These are phyloP conservation scores for Sebastes elongatus DNA, from an alignment of 2,797 vertebrate genomes.

Conservation along the genomic window DNA sequence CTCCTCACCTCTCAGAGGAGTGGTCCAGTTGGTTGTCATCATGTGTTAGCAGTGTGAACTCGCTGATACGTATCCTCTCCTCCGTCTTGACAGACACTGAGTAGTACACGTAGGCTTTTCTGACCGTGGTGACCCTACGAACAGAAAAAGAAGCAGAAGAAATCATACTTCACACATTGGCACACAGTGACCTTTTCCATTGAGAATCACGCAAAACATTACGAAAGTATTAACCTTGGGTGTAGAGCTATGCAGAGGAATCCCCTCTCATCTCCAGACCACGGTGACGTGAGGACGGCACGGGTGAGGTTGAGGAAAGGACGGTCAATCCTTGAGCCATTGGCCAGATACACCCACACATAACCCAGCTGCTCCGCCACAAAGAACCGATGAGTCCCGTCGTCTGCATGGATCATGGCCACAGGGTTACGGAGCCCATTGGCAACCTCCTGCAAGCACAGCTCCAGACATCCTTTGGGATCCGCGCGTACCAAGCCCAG, in stretches of 20 bases:
- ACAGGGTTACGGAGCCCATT: conserved; percentile 87
- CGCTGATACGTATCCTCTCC: conserved; percentile 86
- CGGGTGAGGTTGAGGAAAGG: conserved; percentile 87
- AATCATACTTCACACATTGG: not conserved
- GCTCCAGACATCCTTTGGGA: conserved; percentile 83
- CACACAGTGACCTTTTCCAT: not conserved
- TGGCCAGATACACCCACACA: conserved; percentile 85
- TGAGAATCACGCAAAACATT: not conserved
- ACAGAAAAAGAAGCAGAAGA: not conserved
- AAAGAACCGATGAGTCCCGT: conserved; percentile 86
- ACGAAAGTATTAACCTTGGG: conserved; percentile 69
- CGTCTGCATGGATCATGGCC: conserved; percentile 86
- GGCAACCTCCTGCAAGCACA: conserved; percentile 86
- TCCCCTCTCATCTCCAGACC: conserved; percentile 86
- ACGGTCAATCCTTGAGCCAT: conserved; percentile 84
- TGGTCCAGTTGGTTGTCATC: conserved; percentile 86
- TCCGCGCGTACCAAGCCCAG: conserved; percentile 82
- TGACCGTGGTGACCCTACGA: conserved; percentile 71
- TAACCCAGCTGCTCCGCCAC: conserved; percentile 88
- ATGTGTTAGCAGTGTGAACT: conserved; percentile 79
- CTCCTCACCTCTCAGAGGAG: conserved; percentile 83
- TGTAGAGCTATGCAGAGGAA: conserved; percentile 87
- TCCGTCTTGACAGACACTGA: conserved; percentile 82
- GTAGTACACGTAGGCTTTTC: conserved; percentile 87
- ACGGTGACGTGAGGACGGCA: conserved; percentile 85